These are phyloP conservation scores for Iguana delicatissima DNA, from an alignment of 2,797 vertebrate genomes.

Conservation along the genomic window DNA sequence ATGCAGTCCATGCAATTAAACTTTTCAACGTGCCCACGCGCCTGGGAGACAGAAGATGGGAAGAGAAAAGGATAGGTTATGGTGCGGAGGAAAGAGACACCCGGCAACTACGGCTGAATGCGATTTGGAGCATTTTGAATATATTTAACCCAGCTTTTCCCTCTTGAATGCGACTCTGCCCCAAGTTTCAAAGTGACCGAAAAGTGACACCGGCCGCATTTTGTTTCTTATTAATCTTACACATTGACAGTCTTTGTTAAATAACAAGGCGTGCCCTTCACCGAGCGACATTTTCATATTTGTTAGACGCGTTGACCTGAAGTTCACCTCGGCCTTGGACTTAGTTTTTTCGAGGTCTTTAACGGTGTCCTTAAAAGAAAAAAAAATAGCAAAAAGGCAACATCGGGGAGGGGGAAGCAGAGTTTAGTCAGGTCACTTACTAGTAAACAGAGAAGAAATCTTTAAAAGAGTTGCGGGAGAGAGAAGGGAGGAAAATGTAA, in stretches of 20 bases:
- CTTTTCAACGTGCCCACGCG: constrained; percentile 70
- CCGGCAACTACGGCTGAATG: constrained; percentile 77
- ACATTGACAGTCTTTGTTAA: constrained; percentile 99
- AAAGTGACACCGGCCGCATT: constrained; percentile 97
- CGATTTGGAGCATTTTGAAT: constrained; percentile 84
- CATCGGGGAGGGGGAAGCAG: not conserved
- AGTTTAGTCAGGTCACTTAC: constrained; percentile 86
- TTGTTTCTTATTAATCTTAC: constrained; percentile 99
- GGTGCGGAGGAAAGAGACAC: constrained; percentile 44
- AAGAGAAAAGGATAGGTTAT: constrained; percentile 44
- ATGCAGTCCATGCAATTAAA: constrained; percentile 70
- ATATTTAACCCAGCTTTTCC: constrained; percentile 82
- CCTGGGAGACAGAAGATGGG: constrained; percentile 67
- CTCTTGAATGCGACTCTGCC: constrained; percentile 81
- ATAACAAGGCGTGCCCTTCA: constrained; percentile 98
- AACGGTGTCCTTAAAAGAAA: constrained; percentile 82
- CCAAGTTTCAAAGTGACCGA: constrained; percentile 96
- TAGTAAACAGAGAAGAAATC: constrained; percentile 75
- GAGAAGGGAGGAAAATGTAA: constrained; percentile 73
- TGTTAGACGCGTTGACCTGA: constrained; percentile 99
- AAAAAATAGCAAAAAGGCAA: not conserved
- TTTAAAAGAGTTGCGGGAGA: constrained; percentile 67
- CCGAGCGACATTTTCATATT: constrained; percentile 99
- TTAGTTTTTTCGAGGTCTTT: constrained; percentile 88
- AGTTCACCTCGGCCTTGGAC: constrained; percentile 99